phyloP scores from a whole-genome alignment of 2,888 invertebrate species.

The Leptarthrus brevirostris region DNA sequence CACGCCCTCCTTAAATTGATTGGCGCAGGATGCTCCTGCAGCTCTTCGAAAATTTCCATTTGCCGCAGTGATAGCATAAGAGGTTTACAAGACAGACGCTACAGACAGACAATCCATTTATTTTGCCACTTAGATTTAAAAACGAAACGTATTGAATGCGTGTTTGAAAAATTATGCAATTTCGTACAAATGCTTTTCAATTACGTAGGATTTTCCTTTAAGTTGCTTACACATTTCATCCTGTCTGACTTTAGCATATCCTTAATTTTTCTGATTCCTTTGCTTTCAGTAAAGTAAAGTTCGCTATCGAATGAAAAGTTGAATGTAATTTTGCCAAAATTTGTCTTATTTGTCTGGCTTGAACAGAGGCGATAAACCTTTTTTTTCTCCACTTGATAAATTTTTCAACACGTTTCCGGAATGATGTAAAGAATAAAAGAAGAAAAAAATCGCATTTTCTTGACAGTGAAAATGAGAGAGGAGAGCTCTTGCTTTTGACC shows the following conservation, averaged over 20 bases:
- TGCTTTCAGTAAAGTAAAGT: not conserved
- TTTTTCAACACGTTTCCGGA: not conserved
- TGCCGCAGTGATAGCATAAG: too few relatives aligned
- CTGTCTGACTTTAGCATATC: slow-evolving; percentile 2
- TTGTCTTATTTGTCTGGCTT: slow-evolving; percentile 34
- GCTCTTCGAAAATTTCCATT: too few relatives aligned
- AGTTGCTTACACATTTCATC: slow-evolving; percentile 28
- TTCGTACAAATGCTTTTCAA: not conserved
- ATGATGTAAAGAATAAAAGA: not conserved
- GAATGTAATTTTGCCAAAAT: slow-evolving; percentile 38
- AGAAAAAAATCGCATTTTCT: slow-evolving; percentile 8
- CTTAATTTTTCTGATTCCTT: slow-evolving; percentile 28
- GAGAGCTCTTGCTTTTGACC: slow-evolving; percentile 21
- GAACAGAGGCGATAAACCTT: slow-evolving; percentile 16
- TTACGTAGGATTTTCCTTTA: not conserved
- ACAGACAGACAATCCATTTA: too few relatives aligned
- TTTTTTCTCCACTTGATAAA: not conserved
- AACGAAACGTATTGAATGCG: too few relatives aligned
- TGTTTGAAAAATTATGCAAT: too few relatives aligned
- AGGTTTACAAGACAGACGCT: too few relatives aligned
- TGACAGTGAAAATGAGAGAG: not conserved
- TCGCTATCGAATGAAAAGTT: slow-evolving; percentile 28
- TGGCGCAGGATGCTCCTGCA: too few relatives aligned
- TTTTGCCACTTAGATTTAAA: too few relatives aligned
- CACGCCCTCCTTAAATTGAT: too few relatives aligned